Conservation (phyloP, 2,113 vertebrate species). For the Halichoeres trimaculatus region DNA sequence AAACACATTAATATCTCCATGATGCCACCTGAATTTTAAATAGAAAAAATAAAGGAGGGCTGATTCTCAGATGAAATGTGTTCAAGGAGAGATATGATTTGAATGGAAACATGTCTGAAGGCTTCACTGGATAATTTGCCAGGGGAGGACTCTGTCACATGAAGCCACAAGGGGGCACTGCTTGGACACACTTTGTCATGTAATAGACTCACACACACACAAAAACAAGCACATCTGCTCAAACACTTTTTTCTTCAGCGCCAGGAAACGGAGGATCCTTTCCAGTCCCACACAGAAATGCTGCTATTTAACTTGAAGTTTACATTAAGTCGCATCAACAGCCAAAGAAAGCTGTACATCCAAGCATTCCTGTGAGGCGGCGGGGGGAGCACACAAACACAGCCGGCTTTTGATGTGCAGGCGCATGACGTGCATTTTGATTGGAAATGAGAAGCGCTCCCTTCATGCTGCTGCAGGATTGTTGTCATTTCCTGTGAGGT, state of each 20-base stretch:
- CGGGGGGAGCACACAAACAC: slow-evolving; percentile 25
- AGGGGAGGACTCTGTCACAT: background rate
- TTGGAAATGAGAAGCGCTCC: slow-evolving; percentile 45
- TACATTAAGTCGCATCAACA: slow-evolving; percentile 21
- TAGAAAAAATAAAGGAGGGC: background rate
- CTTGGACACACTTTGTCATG: slow-evolving; percentile 61
- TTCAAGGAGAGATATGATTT: background rate
- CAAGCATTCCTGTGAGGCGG: slow-evolving; percentile 17
- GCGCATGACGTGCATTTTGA: slow-evolving; percentile 63
- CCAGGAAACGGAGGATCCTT: slow-evolving; percentile 26
- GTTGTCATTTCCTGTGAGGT: slow-evolving; percentile 53
- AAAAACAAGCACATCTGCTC: slow-evolving; percentile 20
- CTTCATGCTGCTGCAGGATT: slow-evolving; percentile 47
- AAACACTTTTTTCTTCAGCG: slow-evolving; percentile 24
- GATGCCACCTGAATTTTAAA: background rate
- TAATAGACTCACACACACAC: slow-evolving; percentile 13
- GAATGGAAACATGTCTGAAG: slow-evolving; percentile 9
- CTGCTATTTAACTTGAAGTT: slow-evolving; percentile 47
- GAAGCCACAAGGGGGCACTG: slow-evolving; percentile 78
- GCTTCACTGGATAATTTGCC: slow-evolving; percentile 16
- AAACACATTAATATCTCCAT: slow-evolving; percentile 5
- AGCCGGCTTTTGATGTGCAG: slow-evolving; percentile 52
- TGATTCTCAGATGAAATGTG: background rate
- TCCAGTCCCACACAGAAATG: slow-evolving; percentile 27
- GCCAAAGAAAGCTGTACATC: background rate